phyloP scores from a whole-genome alignment of 2,888 invertebrate genomes.

The Dasypolia templi region DNA sequence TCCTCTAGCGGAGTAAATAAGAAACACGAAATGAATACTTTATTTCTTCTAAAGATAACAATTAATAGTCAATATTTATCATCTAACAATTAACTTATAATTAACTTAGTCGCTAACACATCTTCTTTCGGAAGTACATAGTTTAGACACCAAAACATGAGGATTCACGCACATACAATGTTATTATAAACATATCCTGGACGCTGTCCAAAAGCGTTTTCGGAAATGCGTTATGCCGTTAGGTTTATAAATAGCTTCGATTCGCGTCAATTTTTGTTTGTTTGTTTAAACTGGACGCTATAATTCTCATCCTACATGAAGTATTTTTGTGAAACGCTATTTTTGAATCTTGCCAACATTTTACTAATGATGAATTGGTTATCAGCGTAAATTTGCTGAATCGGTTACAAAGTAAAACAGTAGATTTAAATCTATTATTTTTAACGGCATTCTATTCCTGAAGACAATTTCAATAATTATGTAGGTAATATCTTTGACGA shows the following conservation, averaged over 20 bases:
- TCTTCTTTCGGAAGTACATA: constrained; percentile 20
- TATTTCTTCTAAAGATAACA: no score
- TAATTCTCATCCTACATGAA: constrained; percentile 36
- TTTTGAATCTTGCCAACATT: constrained; percentile 3
- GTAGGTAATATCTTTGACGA: no score
- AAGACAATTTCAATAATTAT: no score
- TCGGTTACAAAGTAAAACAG: neutral
- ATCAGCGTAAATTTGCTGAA: neutral
- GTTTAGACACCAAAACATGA: constrained; percentile 32
- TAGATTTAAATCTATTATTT: no score
- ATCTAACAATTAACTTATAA: no score
- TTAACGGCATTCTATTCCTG: no score
- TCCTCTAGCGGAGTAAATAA: no score
- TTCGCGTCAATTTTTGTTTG: constrained; percentile 61
- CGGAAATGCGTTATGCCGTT: constrained; percentile 67
- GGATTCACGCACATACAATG: constrained; percentile 28
- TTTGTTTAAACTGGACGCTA: constrained; percentile 31
- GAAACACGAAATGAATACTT: no score
- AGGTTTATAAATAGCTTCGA: constrained; percentile 61
- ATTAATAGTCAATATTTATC: no score
- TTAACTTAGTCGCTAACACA: no score
- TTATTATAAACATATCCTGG: constrained; percentile 64
- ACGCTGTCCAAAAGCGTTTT: constrained; percentile 67
- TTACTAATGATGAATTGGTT: neutral
- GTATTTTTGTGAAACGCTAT: constrained; percentile 8